Conservation (phyloP, 2,113 vertebrate species). For the Phrynocephalus versicolor region DNA sequence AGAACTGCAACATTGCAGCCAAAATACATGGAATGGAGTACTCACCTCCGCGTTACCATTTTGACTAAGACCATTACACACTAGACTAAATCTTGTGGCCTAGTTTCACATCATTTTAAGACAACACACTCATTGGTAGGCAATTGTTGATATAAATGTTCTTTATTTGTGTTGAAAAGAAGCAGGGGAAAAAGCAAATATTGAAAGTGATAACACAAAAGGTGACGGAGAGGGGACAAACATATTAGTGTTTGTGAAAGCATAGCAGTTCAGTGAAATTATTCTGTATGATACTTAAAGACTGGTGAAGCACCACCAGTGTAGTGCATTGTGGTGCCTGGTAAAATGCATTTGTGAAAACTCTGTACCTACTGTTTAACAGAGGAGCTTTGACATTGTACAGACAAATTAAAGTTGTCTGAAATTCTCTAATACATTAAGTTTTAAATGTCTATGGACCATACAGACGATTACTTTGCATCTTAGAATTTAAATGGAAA, state of each 20-base stretch:
- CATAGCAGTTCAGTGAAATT: slow-evolving; percentile 39
- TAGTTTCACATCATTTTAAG: neutral
- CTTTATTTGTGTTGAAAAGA: slow-evolving; percentile 66
- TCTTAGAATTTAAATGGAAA: slow-evolving; percentile 63
- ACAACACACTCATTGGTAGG: neutral
- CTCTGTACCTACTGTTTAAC: slow-evolving; percentile 16
- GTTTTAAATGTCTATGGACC: slow-evolving; percentile 11
- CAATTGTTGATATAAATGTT: slow-evolving; percentile 35
- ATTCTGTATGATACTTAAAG: neutral
- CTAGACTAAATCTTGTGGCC: neutral
- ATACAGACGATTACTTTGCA: slow-evolving; percentile 51
- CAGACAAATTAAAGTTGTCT: slow-evolving; percentile 1
- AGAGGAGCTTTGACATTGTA: slow-evolving; percentile 46
- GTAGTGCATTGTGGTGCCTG: slow-evolving; percentile 28
- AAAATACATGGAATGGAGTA: neutral
- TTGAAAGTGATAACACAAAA: slow-evolving; percentile 54
- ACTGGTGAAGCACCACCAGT: neutral
- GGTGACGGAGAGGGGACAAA: slow-evolving; percentile 33
- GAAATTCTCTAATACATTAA: neutral
- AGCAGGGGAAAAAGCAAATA: slow-evolving; percentile 37
- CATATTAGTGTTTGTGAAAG: slow-evolving; percentile 72
- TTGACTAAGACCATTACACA: neutral
- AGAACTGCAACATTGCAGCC: too few species aligned
- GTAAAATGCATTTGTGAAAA: slow-evolving; percentile 52
- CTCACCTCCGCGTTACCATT: neutral